Conservation (phyloP, 2,797 vertebrate species). For the Pogoniulus pusillus region DNA sequence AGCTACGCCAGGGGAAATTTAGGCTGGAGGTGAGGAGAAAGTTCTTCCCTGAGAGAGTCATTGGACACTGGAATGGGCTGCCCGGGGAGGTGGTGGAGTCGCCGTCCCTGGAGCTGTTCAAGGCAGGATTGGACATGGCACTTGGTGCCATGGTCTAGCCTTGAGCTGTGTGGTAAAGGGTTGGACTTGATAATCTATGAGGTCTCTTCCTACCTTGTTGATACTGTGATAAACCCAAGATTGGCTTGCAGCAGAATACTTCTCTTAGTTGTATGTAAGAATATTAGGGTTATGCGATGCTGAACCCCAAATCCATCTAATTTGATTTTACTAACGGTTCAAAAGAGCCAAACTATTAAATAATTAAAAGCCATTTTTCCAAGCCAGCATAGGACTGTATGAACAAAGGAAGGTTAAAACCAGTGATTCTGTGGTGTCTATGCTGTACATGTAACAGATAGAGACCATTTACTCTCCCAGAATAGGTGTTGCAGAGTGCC, state of each 20-base stretch:
- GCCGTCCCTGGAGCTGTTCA: too few species aligned
- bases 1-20: too few species aligned
- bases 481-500: background rate
- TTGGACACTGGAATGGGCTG: too few species aligned
- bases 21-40: too few species aligned
- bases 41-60: too few species aligned
- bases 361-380: background rate
- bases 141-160: too few species aligned
- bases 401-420: background rate
- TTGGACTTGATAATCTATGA: too few species aligned
- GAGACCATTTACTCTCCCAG: background rate
- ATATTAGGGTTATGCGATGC: background rate
- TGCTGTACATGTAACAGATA: background rate
- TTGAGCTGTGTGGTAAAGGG: too few species aligned
- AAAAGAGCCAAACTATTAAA: background rate
- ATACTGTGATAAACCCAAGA: too few species aligned
- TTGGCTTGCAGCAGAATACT: background rate
- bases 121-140: too few species aligned
- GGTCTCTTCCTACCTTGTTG: too few species aligned
- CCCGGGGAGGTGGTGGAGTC: too few species aligned
- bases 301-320: background rate
- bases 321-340: background rate
- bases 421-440: background rate
- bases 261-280: background rate
- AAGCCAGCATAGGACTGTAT: background rate